A percentile compares a stretch with the other conserved stretches of the same genome.
These are phyloP conservation scores for Caerostris extrusa DNA, from an alignment of 1,140 invertebrate species.

Conservation along the genomic window DNA sequence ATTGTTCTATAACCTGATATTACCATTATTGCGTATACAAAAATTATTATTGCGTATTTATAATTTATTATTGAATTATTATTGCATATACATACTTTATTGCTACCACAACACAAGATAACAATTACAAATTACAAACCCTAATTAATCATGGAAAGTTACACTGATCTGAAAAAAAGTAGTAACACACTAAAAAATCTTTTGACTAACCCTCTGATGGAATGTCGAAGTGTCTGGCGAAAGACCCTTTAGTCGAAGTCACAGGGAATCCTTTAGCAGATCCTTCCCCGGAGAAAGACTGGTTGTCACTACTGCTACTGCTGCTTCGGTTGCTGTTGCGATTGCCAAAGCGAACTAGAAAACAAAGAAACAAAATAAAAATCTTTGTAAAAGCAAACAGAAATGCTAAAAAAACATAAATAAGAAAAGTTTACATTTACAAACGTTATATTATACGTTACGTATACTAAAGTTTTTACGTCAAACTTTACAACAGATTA, in stretches of 20 bases:
- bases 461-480: no score
- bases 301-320: conserved; percentile 71
- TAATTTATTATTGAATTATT: no score
- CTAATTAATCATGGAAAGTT: no score
- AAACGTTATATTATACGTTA: no score
- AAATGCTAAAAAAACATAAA: background rate
- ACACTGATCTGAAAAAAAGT: no score
- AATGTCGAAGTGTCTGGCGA: conserved; percentile 2
- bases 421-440: background rate
- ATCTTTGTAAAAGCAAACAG: background rate
- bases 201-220: conserved; percentile 38
- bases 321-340: conserved; percentile 55
- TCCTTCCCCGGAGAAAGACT: conserved; percentile 50
- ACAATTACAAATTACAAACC: no score
- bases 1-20: no score
- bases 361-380: background rate
- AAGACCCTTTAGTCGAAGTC: conserved; percentile 29
- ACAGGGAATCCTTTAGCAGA: conserved; percentile 26
- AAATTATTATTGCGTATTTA: no score
- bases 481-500: no score
- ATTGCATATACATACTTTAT: no score
- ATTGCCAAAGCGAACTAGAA: conserved; percentile 67
- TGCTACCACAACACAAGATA: no score
- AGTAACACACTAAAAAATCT: background rate
- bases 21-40: no score